phyloP scores from a whole-genome alignment of 1,140 invertebrate species.

The Chlorops oryzae region DNA sequence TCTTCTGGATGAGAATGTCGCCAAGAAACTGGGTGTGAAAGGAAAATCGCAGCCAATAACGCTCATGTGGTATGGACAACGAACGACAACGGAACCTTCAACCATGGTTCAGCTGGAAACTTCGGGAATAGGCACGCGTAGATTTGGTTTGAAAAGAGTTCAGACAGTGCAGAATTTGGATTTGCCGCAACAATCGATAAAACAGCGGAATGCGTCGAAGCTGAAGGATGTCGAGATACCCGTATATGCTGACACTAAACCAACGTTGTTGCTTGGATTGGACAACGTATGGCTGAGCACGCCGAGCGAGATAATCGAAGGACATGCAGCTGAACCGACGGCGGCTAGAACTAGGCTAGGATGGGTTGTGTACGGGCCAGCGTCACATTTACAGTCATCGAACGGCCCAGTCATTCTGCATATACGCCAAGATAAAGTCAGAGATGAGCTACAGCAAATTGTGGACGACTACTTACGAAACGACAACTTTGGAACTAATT shows the following conservation, averaged over 20 bases:
- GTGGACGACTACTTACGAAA: neutral
- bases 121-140: too few species aligned
- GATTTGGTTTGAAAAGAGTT: neutral
- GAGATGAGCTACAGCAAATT: neutral
- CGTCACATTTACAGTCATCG: neutral
- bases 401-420: too few species aligned
- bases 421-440: too few species aligned
- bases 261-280: too few species aligned
- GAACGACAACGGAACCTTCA: neutral
- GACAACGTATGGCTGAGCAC: too few species aligned
- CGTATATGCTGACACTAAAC: too few species aligned
- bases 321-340: too few species aligned
- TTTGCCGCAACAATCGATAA: neutral
- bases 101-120: neutral
- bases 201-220: too few species aligned
- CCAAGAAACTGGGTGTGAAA: neutral
- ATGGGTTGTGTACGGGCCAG: conserved; percentile 1
- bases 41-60: neutral
- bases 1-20: neutral
- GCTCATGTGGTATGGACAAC: conserved; percentile 3
- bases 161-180: neutral
- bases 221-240: too few species aligned
- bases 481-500: neutral
- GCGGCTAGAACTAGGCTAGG: neutral
- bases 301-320: too few species aligned